Percentiles rank a stretch among this genome's conserved stretches.
Conservation (phyloP, 1,140 invertebrate species). For the Campoletis sonorensis region DNA sequence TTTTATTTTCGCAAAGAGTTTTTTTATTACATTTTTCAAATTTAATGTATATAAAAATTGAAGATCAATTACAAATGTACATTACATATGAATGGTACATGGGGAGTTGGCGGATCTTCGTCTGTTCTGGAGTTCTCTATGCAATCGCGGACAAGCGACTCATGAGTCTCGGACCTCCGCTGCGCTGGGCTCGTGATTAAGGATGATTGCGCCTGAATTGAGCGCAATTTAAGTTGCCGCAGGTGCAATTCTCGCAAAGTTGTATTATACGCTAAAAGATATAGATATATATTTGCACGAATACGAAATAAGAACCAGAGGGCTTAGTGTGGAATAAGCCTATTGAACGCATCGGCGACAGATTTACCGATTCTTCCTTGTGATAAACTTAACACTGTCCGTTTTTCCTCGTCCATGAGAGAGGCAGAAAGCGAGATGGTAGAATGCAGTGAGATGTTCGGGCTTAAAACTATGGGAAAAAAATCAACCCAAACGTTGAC, state of each 20-base stretch:
- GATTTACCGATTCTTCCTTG: slow-evolving; percentile 35
- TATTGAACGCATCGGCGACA: slow-evolving; percentile 17
- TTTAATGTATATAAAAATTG: too few relatives aligned
- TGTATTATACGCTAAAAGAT: neutral
- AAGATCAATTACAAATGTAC: too few relatives aligned
- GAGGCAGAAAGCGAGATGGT: neutral
- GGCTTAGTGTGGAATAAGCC: neutral
- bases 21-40: too few relatives aligned
- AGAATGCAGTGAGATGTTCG: too few relatives aligned
- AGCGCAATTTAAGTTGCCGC: slow-evolving; percentile 51
- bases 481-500: too few relatives aligned
- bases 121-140: slow-evolving; percentile 5
- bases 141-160: neutral
- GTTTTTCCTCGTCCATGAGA: slow-evolving; percentile 10
- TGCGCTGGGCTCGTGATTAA: slow-evolving; percentile 41
- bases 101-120: neutral
- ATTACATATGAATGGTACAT: neutral
- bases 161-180: slow-evolving; percentile 16
- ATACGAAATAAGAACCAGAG: slow-evolving; percentile 2
- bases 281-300: slow-evolving; percentile 4
- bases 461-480: too few relatives aligned
- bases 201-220: slow-evolving; percentile 49
- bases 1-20: neutral
- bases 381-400: slow-evolving; percentile 48
- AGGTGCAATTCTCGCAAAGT: slow-evolving; percentile 40